Base-by-base conservation (phyloP, 2,888 invertebrate genomes). In the Plagiodera versicolora region DNA sequence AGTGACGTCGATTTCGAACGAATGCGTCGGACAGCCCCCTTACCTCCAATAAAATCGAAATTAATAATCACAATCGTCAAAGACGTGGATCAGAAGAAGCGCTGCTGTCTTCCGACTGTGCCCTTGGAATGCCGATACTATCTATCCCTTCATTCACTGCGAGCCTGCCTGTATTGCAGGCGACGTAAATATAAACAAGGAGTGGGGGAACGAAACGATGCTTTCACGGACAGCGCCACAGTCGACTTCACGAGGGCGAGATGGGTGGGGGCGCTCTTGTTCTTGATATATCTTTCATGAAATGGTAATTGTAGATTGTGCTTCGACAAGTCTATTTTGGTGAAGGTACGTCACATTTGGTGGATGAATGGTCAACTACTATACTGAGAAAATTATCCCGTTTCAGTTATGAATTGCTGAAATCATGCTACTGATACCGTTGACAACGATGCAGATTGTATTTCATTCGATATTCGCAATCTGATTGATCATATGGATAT, bases 141-240 rank as follows among this genome's bases (percentile, higher is more conserved):
- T 14, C 6, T 11, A 39, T 39, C 14, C 39, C 11, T 11, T 14
- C 39, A 39, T 39, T 14, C 39, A 14, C 39, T 2, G 39, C n/a
- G 63, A 65, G 68, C 70, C 69, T n/a, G n/a, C n/a, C 71, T 72
- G 77, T 79, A 76, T 76, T 72, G 75, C 74, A 70, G 70, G 70
- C 68, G 64, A 74, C 73, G 78, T 79, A 79, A 79, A 79, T 74
- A 79, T 79, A 79, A 79, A 79, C 78, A 80, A 75, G 76, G 69
- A 67, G 74, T 75, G 72, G 77, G 77, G 78, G 74, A 65, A 67
- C 8, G n/a, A 24, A 1, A 63, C 65, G 60, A 44, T 60, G 63
- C 61, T 61, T 47, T 32, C 63, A 39, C 14, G n/a, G 16, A 16
- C 30, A 14, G 30, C 24, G n/a, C 24, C n/a, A 14, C 16, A 49